These are phyloP conservation scores for Gymnoscopelus microlampas DNA, from an alignment of 2,797 vertebrate species.

Conservation along the genomic window DNA sequence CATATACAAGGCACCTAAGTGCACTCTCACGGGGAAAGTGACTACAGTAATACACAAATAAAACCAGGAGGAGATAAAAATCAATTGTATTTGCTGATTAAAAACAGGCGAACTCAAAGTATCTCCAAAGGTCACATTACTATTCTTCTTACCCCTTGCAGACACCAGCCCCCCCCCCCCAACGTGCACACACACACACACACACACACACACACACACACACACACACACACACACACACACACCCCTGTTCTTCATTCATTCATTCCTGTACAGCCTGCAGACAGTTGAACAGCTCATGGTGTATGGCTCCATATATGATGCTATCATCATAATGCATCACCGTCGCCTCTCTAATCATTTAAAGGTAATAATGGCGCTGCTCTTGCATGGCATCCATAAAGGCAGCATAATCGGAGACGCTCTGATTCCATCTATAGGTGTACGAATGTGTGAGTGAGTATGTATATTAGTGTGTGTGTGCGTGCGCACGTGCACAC, in stretches of 20 bases:
- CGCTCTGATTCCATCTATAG: slow-evolving; percentile 77
- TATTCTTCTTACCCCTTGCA: slow-evolving; percentile 66
- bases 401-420: slow-evolving; percentile 73
- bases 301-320: slow-evolving; percentile 53
- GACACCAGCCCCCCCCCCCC: too few species aligned
- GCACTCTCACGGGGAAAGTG: slow-evolving; percentile 67
- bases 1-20: slow-evolving; percentile 48
- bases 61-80: slow-evolving; percentile 76
- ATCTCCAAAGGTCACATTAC: slow-evolving; percentile 81
- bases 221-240: background rate
- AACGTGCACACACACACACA: background rate
- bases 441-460: background rate
- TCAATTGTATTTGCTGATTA: slow-evolving; percentile 83
- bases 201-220: background rate
- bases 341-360: slow-evolving; percentile 75
- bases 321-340: slow-evolving; percentile 79
- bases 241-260: slow-evolving; percentile 51
- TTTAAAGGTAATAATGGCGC: slow-evolving; percentile 78
- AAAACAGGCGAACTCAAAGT: slow-evolving; percentile 80
- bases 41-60: slow-evolving; percentile 78
- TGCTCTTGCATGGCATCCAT: slow-evolving; percentile 77
- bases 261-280: slow-evolving; percentile 70
- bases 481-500: slow-evolving; percentile 4
- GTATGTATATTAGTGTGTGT: slow-evolving; percentile 14
- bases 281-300: slow-evolving; percentile 58